phyloP scores from a whole-genome alignment of 2,888 invertebrate species.

The Chrysolina oricalcia region DNA sequence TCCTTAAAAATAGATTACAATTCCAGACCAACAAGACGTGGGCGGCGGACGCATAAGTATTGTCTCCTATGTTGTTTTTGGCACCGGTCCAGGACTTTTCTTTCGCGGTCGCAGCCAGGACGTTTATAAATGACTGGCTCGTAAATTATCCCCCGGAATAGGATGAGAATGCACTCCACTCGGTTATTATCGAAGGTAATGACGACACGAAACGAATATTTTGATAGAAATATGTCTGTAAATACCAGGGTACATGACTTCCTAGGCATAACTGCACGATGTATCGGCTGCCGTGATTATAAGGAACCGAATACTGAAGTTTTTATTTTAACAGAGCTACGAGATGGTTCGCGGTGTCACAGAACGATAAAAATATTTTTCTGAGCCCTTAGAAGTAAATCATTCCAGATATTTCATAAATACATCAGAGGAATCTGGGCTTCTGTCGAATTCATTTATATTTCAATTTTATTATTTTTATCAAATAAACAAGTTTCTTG shows the following conservation, averaged over 20 bases:
- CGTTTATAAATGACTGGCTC: slow-evolving; percentile 11
- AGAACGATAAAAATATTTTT: no score
- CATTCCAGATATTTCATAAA: no score
- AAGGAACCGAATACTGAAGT: background rate
- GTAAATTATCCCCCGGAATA: slow-evolving; percentile 25
- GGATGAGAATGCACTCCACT: slow-evolving; percentile 33
- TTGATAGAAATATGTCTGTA: slow-evolving; percentile 23
- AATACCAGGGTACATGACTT: slow-evolving; percentile 29
- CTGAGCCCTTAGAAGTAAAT: no score
- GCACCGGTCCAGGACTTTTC: slow-evolving; percentile 12
- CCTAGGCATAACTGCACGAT: background rate
- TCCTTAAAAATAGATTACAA: slow-evolving; percentile 21
- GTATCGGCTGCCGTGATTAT: background rate
- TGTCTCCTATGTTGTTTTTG: slow-evolving; percentile 18
- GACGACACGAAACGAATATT: slow-evolving; percentile 29
- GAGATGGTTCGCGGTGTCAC: no score
- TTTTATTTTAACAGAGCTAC: no score
- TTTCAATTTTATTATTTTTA: no score
- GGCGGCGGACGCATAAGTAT: slow-evolving; percentile 6
- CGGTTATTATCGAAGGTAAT: slow-evolving; percentile 32
- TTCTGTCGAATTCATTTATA: no score
- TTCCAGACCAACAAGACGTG: slow-evolving; percentile 11
- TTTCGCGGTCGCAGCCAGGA: slow-evolving; percentile 5
- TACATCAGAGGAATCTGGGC: no score
- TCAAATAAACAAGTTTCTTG: no score